These are phyloP conservation scores for Drosophila pullipes DNA, from an alignment of 2,888 invertebrate species.

Conservation along the genomic window DNA sequence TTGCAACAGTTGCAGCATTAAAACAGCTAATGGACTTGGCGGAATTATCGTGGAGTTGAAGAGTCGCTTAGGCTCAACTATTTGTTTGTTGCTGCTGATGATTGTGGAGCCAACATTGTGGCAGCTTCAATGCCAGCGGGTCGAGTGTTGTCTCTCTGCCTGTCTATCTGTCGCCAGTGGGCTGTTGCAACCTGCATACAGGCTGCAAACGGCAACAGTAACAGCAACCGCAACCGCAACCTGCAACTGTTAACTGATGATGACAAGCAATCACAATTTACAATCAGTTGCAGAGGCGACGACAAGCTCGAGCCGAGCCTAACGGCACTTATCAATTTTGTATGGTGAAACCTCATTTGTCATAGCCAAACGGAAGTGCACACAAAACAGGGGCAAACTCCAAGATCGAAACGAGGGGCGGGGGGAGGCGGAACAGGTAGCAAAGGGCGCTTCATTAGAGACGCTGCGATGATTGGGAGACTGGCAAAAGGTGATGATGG, in stretches of 20 bases:
- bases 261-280: conserved; percentile 48
- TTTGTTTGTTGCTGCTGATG: conserved; percentile 10
- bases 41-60: conserved; percentile 25
- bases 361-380: conserved; percentile 58
- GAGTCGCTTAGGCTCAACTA: conserved; percentile 29
- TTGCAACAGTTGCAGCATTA: conserved; percentile 60
- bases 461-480: conserved; percentile 19
- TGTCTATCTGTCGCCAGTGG: conserved; percentile 34
- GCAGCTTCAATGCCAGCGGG: conserved; percentile 46
- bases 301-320: conserved; percentile 40
- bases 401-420: neutral
- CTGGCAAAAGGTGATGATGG: conserved; percentile 40
- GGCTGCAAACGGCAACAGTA: neutral
- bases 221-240: conserved; percentile 11
- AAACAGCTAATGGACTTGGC: conserved; percentile 55
- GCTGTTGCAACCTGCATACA: conserved; percentile 31
- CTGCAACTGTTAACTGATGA: conserved; percentile 42
- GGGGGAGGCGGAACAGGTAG: conserved; percentile 22
- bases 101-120: conserved; percentile 23
- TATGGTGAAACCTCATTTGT: conserved; percentile 68
- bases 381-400: neutral
- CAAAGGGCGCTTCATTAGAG: conserved; percentile 64
- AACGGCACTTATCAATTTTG: conserved; percentile 75
- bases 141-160: conserved; percentile 37
- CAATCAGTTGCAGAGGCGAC: conserved; percentile 51